phyloP scores from a whole-genome alignment of 1,140 invertebrate genomes.

The Vanessa tameamea region DNA sequence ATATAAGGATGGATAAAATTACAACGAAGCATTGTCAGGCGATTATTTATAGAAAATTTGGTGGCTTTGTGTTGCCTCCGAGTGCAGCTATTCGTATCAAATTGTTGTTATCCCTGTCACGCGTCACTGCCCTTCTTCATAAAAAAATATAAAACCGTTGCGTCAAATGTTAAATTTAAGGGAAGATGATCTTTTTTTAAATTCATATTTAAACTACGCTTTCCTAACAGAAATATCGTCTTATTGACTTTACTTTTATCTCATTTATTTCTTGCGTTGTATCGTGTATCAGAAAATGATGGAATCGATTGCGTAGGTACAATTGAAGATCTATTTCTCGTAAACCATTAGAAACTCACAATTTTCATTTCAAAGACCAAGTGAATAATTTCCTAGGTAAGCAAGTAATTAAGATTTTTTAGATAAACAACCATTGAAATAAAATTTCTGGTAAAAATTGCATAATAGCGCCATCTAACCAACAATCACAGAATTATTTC shows the following conservation, averaged over 20 bases:
- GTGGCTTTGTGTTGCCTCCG: slow-evolving; percentile 68
- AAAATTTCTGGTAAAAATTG: slow-evolving; percentile 27
- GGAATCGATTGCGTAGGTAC: too few species aligned
- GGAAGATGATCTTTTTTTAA: slow-evolving; percentile 30
- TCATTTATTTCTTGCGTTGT: too few species aligned
- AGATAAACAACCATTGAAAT: neutral
- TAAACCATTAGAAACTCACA: neutral
- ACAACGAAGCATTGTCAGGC: slow-evolving; percentile 66
- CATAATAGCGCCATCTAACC: slow-evolving; percentile 70
- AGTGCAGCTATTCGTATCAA: slow-evolving; percentile 56
- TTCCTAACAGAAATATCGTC: too few species aligned
- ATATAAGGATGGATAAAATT: slow-evolving; percentile 76
- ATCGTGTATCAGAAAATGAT: too few species aligned
- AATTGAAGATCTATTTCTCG: too few species aligned
- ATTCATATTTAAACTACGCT: neutral
- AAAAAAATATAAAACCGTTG: slow-evolving; percentile 20
- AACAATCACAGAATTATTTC: slow-evolving; percentile 59
- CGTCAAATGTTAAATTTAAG: slow-evolving; percentile 33
- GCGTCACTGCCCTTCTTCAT: slow-evolving; percentile 48
- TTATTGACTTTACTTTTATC: too few species aligned
- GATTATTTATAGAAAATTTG: slow-evolving; percentile 80
- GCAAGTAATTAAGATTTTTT: neutral
- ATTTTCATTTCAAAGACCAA: neutral
- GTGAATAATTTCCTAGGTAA: neutral
- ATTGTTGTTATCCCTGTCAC: slow-evolving; percentile 56